Evolutionary conservation across 2,113 vertebrate species (phyloP), one percentile per base, ranked within the genome.

Genomic region (Fulica atra): DNA sequence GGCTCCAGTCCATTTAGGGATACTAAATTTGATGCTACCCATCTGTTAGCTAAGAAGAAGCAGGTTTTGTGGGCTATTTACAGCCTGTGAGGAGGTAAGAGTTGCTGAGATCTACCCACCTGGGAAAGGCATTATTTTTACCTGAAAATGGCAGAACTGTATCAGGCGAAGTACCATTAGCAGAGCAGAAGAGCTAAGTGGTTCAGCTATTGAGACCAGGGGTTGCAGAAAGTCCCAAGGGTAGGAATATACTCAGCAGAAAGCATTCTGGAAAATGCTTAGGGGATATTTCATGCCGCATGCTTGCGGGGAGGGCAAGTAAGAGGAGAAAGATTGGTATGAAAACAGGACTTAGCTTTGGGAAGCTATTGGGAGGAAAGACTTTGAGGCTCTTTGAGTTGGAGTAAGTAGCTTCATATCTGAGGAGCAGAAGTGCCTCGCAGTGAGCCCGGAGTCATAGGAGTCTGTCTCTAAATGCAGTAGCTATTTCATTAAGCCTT

Each of bases 21-120:
- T 83, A 50, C 86, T 89, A 86, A 89, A 92, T 84, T 82, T 36
- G 46, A 65, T 94, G 69, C 40, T 66, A 20, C 31, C 89, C 89
- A 92, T 94, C 91, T 94, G 76, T 38, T 86, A 53, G 61, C 81
- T 76, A 26, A 65, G 53, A 81, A 85, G 74, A 79, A 82, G 50
- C 57, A 85, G 74, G 81, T 89, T 93, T 93, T n/a, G 17, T n/a
- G 28, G 65, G 35, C 72, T 95, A 65, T 94, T 91, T 95, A 85
- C 48, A 86, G 81, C 35, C 44, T 54, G 10, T 10, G 18, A 64
- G 57, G 44, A 91, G 38, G 59, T 7, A 57, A 53, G 44, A 18
- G 71, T 92, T 93, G 63, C 40, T 80, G 81, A 82, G 63, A 24
- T 46, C 66, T 86, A 26, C 46, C 42, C 53, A 64, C 31, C 53